phyloP scores from a whole-genome alignment of 23 tunicate species.

The Corella eumyota region DNA sequence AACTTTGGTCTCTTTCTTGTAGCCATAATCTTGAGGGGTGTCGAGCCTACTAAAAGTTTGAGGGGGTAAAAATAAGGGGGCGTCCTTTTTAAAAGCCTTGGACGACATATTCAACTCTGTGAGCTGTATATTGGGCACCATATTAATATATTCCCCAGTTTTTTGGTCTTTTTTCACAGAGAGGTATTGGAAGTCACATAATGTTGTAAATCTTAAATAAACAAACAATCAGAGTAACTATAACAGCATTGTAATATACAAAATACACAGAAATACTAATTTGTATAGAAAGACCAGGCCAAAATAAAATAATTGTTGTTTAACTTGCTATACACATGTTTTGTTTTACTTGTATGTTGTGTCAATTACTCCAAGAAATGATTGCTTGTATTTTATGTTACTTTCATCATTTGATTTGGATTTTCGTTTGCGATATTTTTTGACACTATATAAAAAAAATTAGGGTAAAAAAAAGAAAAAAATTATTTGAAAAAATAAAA shows the following conservation, averaged over 20 bases:
- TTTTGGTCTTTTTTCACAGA: conserved; percentile 21
- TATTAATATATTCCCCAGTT: conserved; percentile 19
- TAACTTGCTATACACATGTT: too few relatives aligned
- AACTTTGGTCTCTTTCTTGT: conserved; percentile 17
- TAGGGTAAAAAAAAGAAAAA: too few relatives aligned
- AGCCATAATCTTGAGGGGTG: conserved; percentile 29
- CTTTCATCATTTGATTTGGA: too few relatives aligned
- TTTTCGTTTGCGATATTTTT: too few relatives aligned
- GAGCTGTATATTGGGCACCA: conserved; percentile 25
- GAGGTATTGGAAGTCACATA: conserved; percentile 77
- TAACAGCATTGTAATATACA: too few relatives aligned
- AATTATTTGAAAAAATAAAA: too few relatives aligned
- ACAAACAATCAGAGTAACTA: too few relatives aligned
- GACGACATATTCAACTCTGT: conserved; percentile 8
- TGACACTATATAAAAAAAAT: too few relatives aligned
- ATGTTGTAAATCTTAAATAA: conserved; percentile 19
- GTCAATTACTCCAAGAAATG: conserved; percentile 41
- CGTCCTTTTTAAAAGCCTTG: conserved; percentile 13
- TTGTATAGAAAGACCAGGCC: too few relatives aligned
- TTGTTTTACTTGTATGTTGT: conserved; percentile 19
- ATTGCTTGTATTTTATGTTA: conserved; percentile 38
- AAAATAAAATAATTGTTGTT: too few relatives aligned
- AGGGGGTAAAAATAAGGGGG: conserved; percentile 69
- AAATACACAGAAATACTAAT: too few relatives aligned
- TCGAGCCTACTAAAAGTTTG: conserved; percentile 61